phyloP scores from a whole-genome alignment of 2,888 invertebrate species.

The Ariolimax columbianus region DNA sequence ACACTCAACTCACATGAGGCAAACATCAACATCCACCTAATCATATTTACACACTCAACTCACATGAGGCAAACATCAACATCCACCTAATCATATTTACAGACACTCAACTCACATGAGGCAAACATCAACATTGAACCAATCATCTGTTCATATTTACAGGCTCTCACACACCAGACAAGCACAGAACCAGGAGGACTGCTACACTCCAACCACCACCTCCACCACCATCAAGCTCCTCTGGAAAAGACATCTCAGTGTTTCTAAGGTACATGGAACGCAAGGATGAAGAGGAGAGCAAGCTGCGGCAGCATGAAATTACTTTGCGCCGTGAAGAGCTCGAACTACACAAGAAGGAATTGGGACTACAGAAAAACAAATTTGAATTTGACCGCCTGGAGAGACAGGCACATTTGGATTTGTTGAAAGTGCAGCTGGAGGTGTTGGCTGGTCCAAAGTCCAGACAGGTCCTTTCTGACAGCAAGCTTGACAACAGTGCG shows the following conservation, averaged over 20 bases:
- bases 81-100: too few relatives aligned
- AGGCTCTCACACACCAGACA: constrained; percentile 25
- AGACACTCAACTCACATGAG: too few relatives aligned
- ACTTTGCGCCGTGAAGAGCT: constrained; percentile 39
- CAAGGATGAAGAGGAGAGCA: constrained; percentile 47
- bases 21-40: too few relatives aligned
- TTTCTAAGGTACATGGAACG: constrained; percentile 40
- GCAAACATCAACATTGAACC: too few relatives aligned
- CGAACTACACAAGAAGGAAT: constrained; percentile 40
- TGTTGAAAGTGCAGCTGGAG: constrained; percentile 43
- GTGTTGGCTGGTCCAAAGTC: constrained; percentile 15
- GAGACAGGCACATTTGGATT: constrained; percentile 46
- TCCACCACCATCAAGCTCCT: background rate
- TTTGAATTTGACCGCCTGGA: constrained; percentile 47
- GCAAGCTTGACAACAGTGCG: constrained; percentile 5
- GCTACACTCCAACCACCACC: too few relatives aligned
- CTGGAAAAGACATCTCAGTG: constrained; percentile 16
- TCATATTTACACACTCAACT: too few relatives aligned
- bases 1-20: too few relatives aligned
- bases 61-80: too few relatives aligned
- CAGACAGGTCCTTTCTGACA: constrained; percentile 3
- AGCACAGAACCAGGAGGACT: background rate
- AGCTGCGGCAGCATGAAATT: constrained; percentile 36
- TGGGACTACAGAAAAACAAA: constrained; percentile 39
- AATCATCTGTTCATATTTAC: background rate